Evolutionary conservation across 2,888 invertebrate genomes (phyloP), one percentile per base, ranked within the genome.

Genomic region (Xylota segnis): DNA sequence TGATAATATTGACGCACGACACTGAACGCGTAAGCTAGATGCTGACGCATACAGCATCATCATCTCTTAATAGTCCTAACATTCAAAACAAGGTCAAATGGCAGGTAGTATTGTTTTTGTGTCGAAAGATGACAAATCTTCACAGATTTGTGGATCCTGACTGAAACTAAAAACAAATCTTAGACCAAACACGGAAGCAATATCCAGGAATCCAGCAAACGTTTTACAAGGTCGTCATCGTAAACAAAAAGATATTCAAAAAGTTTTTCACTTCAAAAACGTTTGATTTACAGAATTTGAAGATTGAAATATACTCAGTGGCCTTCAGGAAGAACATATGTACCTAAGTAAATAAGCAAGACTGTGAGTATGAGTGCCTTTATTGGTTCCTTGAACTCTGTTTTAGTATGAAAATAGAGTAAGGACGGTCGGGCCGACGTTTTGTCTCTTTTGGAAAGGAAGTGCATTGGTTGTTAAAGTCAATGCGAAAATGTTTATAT

Each of bases 361-460:
- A 61, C 9, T 1, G 27, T n/a, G 14, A 32, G 29, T 47, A 10
- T 10, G 10, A 5, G 29, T 32, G 18, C 3, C 9, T 56, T 68
- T 43, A 68, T 68, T 68, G 29, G 59, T 76, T 68, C n/a, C 14
- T 76, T 76, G 58, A 68, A 59, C 76, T 68, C 59, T 18, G n/a
- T 27, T 58, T 34, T 50, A n/a, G 18, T 45, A 14, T 5, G 29
- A 5, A 52, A 43, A 45, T 56, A 45, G 18, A 2, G n/a, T 32
- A 47, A 71, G 29, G 27, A 43, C 68, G 10, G 29, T 43, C 54
- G 16, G 16, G 18, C 6, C 40, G 14, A 40, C 43, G 32, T 45
- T 63, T 56, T 12, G 29, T 29, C 9, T 47, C 9, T 56, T n/a
- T n/a, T 1, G 27, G 0, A 5, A 16, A 37, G 29, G 50, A 59